Evolutionary conservation across 2,888 invertebrate genomes (phyloP).

Genomic region (Chironomus riparius): DNA sequence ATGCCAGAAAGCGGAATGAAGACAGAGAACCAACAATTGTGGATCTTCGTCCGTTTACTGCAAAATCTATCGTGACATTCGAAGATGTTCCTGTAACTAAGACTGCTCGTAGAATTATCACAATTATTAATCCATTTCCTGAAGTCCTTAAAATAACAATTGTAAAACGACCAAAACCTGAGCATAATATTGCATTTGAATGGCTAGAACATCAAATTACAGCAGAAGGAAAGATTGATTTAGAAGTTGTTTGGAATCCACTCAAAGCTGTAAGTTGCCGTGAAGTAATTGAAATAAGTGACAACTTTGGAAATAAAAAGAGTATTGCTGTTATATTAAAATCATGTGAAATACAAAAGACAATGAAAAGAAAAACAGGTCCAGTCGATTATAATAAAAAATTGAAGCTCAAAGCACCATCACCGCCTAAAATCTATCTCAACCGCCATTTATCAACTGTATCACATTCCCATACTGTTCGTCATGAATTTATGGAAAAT

Average conservation of each 20-base stretch:
- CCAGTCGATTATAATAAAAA: slow-evolving; percentile 31
- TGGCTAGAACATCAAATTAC: slow-evolving; percentile 48
- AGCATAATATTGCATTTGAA: slow-evolving; percentile 49
- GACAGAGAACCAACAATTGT: slow-evolving; percentile 41
- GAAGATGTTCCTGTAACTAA: slow-evolving; percentile 54
- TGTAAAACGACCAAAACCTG: slow-evolving; percentile 47
- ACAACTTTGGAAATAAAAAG: slow-evolving; percentile 54
- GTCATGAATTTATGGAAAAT: background rate
- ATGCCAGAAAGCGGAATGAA: slow-evolving; percentile 37
- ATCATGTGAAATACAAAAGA: slow-evolving; percentile 38
- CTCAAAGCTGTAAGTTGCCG: slow-evolving; percentile 49
- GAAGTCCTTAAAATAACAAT: slow-evolving; percentile 43
- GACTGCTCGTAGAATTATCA: slow-evolving; percentile 46
- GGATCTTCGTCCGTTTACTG: slow-evolving; percentile 56
- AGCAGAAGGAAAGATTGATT: slow-evolving; percentile 45
- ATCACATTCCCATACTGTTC: too few relatives aligned
- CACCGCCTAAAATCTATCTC: slow-evolving; percentile 6
- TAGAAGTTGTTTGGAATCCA: slow-evolving; percentile 59
- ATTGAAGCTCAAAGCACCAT: slow-evolving; percentile 39
- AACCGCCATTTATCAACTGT: background rate
- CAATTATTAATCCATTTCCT: slow-evolving; percentile 50
- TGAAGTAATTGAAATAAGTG: slow-evolving; percentile 54
- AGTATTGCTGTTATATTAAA: slow-evolving; percentile 57
- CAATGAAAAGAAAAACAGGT: slow-evolving; percentile 28
- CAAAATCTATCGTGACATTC: slow-evolving; percentile 57